These are phyloP conservation scores for Brachionus rubens DNA, from an alignment of 1,140 invertebrate species.

Conservation along the genomic window DNA sequence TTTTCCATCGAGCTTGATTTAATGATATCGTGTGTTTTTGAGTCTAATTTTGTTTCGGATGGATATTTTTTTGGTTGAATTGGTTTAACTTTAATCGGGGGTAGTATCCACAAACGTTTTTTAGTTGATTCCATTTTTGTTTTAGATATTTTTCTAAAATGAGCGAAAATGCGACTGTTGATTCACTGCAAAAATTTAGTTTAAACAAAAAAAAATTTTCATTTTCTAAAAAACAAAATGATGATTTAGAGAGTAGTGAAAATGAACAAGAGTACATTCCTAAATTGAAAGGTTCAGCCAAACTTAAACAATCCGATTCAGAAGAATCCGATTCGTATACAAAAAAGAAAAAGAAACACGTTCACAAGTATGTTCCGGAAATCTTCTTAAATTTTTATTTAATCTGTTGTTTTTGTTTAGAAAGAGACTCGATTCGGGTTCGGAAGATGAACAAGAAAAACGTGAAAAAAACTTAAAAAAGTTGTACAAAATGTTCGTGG, in stretches of 20 bases:
- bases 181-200: slow-evolving; percentile 31
- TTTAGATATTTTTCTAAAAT: slow-evolving; percentile 2
- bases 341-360: neutral
- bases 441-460: neutral
- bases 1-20: neutral
- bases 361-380: neutral
- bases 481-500: slow-evolving; percentile 35
- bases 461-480: slow-evolving; percentile 22
- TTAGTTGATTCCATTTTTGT: slow-evolving; percentile 37
- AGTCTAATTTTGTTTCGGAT: neutral
- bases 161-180: slow-evolving; percentile 31
- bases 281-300: slow-evolving; percentile 16
- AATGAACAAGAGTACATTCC: neutral
- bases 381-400: neutral
- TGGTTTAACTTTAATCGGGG: slow-evolving; percentile 2
- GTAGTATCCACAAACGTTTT: neutral
- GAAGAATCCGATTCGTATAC: neutral
- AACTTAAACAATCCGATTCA: slow-evolving; percentile 5
- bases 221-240: slow-evolving; percentile 21
- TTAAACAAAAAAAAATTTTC: slow-evolving; percentile 46
- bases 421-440: neutral
- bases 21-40: neutral
- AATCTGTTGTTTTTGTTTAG: neutral
- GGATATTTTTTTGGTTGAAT: neutral
- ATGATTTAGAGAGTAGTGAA: neutral